Percentiles rank a stretch among this genome's conserved stretches.
Conservation (phyloP, 2,797 vertebrate genomes). For the Esox lucius region DNA sequence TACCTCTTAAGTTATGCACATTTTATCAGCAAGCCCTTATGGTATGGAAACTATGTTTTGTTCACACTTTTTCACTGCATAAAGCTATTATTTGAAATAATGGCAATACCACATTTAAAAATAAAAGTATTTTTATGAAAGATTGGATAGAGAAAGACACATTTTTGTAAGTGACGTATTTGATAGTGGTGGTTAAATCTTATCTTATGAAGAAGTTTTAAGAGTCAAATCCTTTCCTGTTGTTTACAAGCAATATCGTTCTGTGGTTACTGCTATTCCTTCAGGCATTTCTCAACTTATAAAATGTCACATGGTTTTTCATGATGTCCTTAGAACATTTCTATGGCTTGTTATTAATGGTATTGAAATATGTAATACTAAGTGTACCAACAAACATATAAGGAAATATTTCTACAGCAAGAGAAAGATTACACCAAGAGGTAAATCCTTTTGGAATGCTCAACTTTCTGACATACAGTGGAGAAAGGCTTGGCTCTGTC, state of each 20-base stretch:
- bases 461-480: too few relatives aligned
- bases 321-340: neutral
- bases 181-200: too few relatives aligned
- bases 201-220: neutral
- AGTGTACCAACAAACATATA: neutral
- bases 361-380: neutral
- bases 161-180: neutral
- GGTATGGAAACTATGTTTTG: slow-evolving; percentile 2
- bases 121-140: neutral
- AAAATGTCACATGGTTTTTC: neutral
- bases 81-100: slow-evolving; percentile 3
- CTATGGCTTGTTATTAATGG: neutral
- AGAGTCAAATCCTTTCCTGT: neutral
- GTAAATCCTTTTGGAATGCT: neutral
- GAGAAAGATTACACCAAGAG: neutral
- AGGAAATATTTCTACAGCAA: neutral
- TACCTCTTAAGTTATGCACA: neutral
- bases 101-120: neutral
- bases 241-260: neutral
- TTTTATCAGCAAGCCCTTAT: slow-evolving; percentile 13
- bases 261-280: neutral
- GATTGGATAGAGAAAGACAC: neutral
- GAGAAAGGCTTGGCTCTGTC: too few relatives aligned
- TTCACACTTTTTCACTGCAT: slow-evolving; percentile 11
- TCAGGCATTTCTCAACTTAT: too few relatives aligned